A percentile compares a stretch with the other conserved stretches of the same genome.
These are phyloP conservation scores for Aplysia californica DNA, from an alignment of 1,140 invertebrate species.

Conservation along the genomic window DNA sequence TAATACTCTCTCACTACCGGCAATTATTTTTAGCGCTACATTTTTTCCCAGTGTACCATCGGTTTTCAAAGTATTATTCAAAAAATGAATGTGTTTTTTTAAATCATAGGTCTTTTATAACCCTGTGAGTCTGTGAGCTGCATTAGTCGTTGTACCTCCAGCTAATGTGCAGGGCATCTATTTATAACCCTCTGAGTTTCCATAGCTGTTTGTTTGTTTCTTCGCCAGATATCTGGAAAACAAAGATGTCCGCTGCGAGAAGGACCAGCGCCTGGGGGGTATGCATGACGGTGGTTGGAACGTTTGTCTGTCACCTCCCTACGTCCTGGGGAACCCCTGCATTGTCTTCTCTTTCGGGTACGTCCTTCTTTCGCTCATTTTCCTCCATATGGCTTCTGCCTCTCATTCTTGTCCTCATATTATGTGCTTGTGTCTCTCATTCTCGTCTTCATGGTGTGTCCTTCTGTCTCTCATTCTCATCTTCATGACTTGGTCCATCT, in stretches of 20 bases:
- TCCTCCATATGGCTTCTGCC: background rate
- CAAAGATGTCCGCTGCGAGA: constrained; percentile 50
- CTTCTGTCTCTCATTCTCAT: background rate
- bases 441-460: background rate
- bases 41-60: too few species aligned
- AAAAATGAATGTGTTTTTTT: too few species aligned
- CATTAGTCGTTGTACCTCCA: background rate
- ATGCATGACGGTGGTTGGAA: constrained; percentile 54
- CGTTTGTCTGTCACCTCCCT: constrained; percentile 51
- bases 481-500: background rate
- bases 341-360: constrained; percentile 35
- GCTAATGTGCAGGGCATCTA: background rate
- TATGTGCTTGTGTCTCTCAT: background rate
- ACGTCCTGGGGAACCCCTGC: constrained; percentile 33
- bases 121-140: too few species aligned
- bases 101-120: background rate
- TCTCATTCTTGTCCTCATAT: background rate
- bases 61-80: too few species aligned
- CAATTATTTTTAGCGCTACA: too few species aligned
- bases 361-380: background rate
- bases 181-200: background rate
- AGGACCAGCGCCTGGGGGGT: constrained; percentile 45
- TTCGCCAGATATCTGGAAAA: constrained; percentile 45
- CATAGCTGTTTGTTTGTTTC: background rate
- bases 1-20: too few species aligned